A percentile compares a stretch with the other conserved stretches of the same genome.
These are phyloP conservation scores for Hymenopus coronatus DNA, from an alignment of 2,888 invertebrate genomes.

Conservation along the genomic window DNA sequence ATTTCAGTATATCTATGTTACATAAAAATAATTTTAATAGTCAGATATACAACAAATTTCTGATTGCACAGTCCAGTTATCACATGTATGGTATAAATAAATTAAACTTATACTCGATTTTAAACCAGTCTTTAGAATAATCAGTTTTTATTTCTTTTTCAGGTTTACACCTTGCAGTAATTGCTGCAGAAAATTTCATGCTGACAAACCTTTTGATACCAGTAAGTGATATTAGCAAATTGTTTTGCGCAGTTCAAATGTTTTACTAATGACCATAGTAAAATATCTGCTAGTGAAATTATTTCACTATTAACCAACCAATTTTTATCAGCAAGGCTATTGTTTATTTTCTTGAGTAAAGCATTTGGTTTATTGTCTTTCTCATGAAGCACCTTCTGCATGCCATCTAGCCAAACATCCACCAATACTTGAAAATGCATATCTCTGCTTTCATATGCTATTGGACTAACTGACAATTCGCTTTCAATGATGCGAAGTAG, in stretches of 20 bases:
- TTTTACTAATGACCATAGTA: slow-evolving; percentile 16
- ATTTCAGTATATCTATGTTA: too few species aligned
- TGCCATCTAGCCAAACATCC: slow-evolving; percentile 12
- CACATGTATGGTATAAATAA: not conserved
- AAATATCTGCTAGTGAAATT: slow-evolving; percentile 16
- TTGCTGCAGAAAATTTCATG: not conserved
- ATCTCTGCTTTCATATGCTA: slow-evolving; percentile 14
- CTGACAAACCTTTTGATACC: not conserved
- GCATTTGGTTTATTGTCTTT: not conserved
- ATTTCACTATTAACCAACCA: slow-evolving; percentile 1
- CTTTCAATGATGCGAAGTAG: slow-evolving; percentile 11
- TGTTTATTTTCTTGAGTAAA: not conserved
- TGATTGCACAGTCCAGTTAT: too few species aligned
- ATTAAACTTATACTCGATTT: not conserved
- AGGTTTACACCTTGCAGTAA: not conserved
- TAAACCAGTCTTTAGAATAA: not conserved
- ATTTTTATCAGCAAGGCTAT: not conserved
- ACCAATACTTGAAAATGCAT: not conserved
- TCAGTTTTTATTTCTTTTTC: not conserved
- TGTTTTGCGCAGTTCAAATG: not conserved
- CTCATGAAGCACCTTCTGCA: slow-evolving; percentile 3
- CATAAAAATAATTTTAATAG: too few species aligned
- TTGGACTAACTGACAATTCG: not conserved
- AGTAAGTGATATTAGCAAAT: not conserved
- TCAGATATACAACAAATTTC: too few species aligned